A percentile compares a stretch with the other conserved stretches of the same genome.
These are phyloP conservation scores for Argyresthia albistria DNA, from an alignment of 2,888 invertebrate genomes.

Conservation along the genomic window DNA sequence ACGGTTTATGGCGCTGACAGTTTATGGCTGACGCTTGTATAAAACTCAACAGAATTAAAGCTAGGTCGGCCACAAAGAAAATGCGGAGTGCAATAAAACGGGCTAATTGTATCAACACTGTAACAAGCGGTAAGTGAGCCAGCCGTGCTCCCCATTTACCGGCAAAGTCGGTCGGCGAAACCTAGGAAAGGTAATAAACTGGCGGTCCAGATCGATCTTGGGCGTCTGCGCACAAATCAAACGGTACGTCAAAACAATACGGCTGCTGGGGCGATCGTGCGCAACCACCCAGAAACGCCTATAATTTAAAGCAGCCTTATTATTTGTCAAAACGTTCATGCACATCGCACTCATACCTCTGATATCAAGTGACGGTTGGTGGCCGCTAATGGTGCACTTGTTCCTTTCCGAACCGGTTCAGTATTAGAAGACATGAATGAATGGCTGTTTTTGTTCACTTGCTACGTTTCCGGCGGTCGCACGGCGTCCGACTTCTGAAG, in stretches of 20 bases:
- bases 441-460: constrained; percentile 66
- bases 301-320: background rate
- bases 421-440: constrained; percentile 53
- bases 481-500: constrained; percentile 26
- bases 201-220: constrained; percentile 44
- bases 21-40: background rate
- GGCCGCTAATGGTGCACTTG: constrained; percentile 1
- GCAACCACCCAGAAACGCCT: constrained; percentile 9
- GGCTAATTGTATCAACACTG: constrained; percentile 28
- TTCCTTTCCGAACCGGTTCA: background rate
- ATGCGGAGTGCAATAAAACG: constrained; percentile 5
- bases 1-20: background rate
- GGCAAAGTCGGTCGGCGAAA: constrained; percentile 26
- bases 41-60: background rate
- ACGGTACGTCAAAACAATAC: constrained; percentile 54
- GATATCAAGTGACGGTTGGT: background rate
- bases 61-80: background rate
- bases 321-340: background rate
- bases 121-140: constrained; percentile 29
- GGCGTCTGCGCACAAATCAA: constrained; percentile 59
- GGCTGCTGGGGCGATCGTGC: constrained; percentile 58
- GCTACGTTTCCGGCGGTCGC: constrained; percentile 60
- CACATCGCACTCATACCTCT: background rate
- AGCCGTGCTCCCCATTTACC: constrained; percentile 45
- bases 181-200: constrained; percentile 56